Base-by-base conservation (phyloP, 2,797 vertebrate species). In the Characodon lateralis region DNA sequence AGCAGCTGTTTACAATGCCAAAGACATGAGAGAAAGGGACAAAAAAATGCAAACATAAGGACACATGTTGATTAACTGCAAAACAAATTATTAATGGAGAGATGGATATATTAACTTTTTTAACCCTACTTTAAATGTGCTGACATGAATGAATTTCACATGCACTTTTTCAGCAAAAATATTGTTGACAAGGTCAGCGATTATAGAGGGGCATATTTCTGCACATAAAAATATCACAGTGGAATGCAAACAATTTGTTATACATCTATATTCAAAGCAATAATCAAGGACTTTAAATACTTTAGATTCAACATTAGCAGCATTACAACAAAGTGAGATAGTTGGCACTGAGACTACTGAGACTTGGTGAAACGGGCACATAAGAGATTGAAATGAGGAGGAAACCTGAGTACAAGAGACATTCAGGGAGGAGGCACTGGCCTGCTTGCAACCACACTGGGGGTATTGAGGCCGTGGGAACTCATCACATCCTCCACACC, bases 301-400 rank as follows among this genome's bases (percentile, higher is more conserved):
- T 95, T 95, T 95, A 96, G 93, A 93, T 94, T 96, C 94, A 93
- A 84, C 89, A 94, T 96, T 92, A 95, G 94, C 87, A 91, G 86
- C 95, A 95, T 94, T 93, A 94, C 94, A 96, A 93, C 87, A 90
- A 92, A 93, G 93, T 90, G 91, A 91, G 94, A 94, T 93, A 95
- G 95, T 95, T 97, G 96, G 96, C 96, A 97, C 92, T 92, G 94
- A 95, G 91, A 97, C 95, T 95, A 95, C 95, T 96, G 95, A 95
- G 96, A 96, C 95, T 94, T 86, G 83, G 79, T 94, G 95, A 95
- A 96, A 96, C 95, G 95, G 95, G 93, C 85, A 93, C 84, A 93
- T 86, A 90, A 90, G 84, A 83, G 86, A 92, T 84, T 87, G 77
- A 82, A 89, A 89, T 84, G 83, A 89, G 86, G 78, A 90, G 84